Base-by-base conservation (phyloP, 2,797 vertebrate genomes). In the Coccyzus lansbergi region DNA sequence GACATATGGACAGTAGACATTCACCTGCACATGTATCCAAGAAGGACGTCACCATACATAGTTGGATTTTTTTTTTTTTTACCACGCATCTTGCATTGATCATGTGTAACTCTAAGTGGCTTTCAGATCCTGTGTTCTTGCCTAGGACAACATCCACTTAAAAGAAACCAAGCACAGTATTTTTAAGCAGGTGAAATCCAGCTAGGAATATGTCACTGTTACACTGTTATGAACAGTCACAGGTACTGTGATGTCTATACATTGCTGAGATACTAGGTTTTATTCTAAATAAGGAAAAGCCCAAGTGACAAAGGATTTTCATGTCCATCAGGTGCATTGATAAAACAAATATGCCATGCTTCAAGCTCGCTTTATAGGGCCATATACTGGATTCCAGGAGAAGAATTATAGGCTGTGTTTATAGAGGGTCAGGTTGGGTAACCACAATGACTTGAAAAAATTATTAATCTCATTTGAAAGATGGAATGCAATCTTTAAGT, bases 381-480 rank as follows among this genome's bases (percentile, higher is more conserved):
- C 94, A 95, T 94, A 89, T 96, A 92, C 93, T 91, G 86, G 86
- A 95, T 94, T 92, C 84, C 0, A 18, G 86, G 85, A 86, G 80
- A 96, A 96, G 91, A 94, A 94, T 96, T 96, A 96, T 76, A 95
- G 90, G 74, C 85, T 95, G 93, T 5, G 0, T 96, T 96, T 96
- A 95, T 92, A 77, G 87, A 69, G 96, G 96, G 96, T 96, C 95
- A 92, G 92, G 88, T 87, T 44, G 10, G 96, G 93, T 94, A 96
- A 95, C 90, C 94, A 94, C 91, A 94, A 86, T 13, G 59, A 83
- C 75, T 76, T 94, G 93, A 94, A 95, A 95, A 96, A 96, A 92
- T 93, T 96, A 95, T 96, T 94, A 95, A 95, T 95, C 96, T 96
- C 88, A 93, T 95, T 94, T 95, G 91, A 96, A 95, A 95, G 95